Conservation (phyloP, 2,888 invertebrate genomes). For the Chalcis sispes region DNA sequence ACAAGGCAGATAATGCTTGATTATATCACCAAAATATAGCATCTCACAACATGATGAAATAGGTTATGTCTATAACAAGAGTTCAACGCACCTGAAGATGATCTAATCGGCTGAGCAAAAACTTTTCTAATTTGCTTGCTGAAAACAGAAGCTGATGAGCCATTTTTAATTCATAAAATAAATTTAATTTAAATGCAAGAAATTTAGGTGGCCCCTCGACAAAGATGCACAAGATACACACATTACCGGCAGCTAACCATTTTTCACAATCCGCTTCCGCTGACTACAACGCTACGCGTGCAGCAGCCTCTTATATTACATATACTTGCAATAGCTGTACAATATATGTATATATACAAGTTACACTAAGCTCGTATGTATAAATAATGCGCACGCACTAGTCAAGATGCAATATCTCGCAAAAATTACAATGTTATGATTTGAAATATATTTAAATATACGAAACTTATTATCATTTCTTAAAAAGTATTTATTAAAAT, state of each 20-base stretch:
- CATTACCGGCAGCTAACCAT: conserved; percentile 47
- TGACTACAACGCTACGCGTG: too few relatives aligned
- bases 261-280: background rate
- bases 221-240: conserved; percentile 21
- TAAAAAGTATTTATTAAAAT: too few relatives aligned
- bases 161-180: conserved; percentile 74
- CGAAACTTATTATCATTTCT: too few relatives aligned
- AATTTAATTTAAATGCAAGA: conserved; percentile 19
- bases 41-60: conserved; percentile 55
- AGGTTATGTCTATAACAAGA: conserved; percentile 66
- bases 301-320: background rate
- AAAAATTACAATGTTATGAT: too few relatives aligned
- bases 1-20: conserved; percentile 6
- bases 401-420: too few relatives aligned
- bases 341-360: background rate
- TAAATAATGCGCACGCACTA: too few relatives aligned
- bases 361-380: background rate
- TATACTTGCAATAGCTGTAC: background rate
- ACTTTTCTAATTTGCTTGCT: conserved; percentile 79
- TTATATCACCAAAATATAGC: conserved; percentile 49
- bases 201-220: conserved; percentile 17
- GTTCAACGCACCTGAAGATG: conserved; percentile 71
- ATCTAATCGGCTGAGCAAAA: conserved; percentile 74
- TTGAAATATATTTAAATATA: too few relatives aligned
- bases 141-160: conserved; percentile 81